Base-by-base conservation (phyloP, 2,113 vertebrate genomes). In the Microcebus ravelobensis region DNA sequence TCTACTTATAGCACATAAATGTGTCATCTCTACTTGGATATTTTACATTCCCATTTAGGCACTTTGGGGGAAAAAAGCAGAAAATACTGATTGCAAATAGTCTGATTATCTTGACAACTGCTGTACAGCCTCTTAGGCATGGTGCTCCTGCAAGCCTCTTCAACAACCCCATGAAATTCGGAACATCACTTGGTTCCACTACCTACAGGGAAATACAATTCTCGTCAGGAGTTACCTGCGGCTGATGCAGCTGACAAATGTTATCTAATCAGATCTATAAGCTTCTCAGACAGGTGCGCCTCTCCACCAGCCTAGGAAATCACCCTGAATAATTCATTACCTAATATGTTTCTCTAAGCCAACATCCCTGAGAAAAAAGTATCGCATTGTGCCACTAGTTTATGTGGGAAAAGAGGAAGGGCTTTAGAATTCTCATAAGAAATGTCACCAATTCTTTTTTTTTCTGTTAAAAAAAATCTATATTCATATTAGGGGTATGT, bases 301-400 rank as follows among this genome's bases (percentile, higher is more conserved):
- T 98, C 98, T 98, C 97, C 97, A 96, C 95, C 93, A 96, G 96
- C 95, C 94, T 98, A 87, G 97, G 97, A 98, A 98, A 98, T 98
- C 94, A 77, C 90, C 96, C 97, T 99, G 98, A 98, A 98, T 98
- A 98, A 99, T 99, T 98, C 98, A 98, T 98, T 97, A 98, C 67
- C 88, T 96, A 93, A 91, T 91, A 87, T 73, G 79, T 83, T 95
- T 96, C 96, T 93, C 91, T 95, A 95, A 94, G 86, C 36, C 86
- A 94, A 85, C 73, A 57, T 93, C 95, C 82, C 77, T 82, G 76
- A 65, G 25, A 18, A 5, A 25, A 50, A 81, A 83, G 70, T 4
- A 50, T 63, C 91, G 79, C 13, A 0, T n/a, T 81, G 48, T 63
- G 59, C 50, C 50, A 76, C 79, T 93, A 63, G 83, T 76, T 91